Evolutionary conservation across 2,797 vertebrate genomes (phyloP), one percentile per base, ranked within the genome.

Genomic region (Centropyge bicolor): DNA sequence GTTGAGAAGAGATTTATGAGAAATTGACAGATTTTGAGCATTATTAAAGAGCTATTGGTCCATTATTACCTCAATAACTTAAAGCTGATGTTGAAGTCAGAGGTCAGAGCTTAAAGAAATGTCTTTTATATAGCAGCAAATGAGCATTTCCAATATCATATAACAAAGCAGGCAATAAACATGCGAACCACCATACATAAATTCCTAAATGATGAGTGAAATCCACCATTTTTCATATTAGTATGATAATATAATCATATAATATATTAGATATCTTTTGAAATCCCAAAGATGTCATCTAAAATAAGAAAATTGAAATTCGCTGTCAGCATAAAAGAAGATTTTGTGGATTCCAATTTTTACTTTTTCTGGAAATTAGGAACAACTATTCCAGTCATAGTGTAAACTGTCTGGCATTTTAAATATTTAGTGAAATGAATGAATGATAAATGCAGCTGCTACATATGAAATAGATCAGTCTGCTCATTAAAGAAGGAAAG

Each of bases 21-120:
- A 67, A 49, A 57, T 8, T 36, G 16, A 64, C 72, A 20, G 35
- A 43, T 56, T 16, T n/a, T 59, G 24, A 51, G 5, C 5, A 54
- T 79, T 55, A 66, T 49, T 70, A 46, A 78, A 60, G 1, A 8
- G 20, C 5, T 59, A 31, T 63, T 78, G 3, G 17, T 70, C 40
- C 24, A 35, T 31, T 75, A 20, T 62, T 70, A 41, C 46, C 13
- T 27, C 27, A 13, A 16, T 36, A 70, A 67, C 1, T 54, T 60
- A 13, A 3, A 66, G 1, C 5, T 70, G 11, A 49, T 43, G 16
- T 71, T 64, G 3, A 54, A 41, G 80, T 82, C n/a, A 56, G 16
- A 61, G 43, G 24, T 76, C 11, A 65, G 4, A 38, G 27, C 8
- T 27, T 46, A 1, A 45, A n/a, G 7, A 38, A 14, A 1, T 41